Conservation (phyloP, 2,888 invertebrate species). For the Sesia apiformis region DNA sequence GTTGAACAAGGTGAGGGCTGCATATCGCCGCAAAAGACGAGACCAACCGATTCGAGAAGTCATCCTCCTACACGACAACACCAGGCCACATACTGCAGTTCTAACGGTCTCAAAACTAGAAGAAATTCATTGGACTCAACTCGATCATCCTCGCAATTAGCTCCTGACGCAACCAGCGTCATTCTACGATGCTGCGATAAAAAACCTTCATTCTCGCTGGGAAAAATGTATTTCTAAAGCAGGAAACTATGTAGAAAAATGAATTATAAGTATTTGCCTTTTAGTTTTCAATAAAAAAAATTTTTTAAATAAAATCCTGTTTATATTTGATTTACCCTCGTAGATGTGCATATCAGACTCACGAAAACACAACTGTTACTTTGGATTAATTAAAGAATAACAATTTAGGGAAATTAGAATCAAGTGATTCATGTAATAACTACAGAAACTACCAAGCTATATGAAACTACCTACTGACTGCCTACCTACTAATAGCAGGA, state of each 20-base stretch:
- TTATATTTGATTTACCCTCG: background rate
- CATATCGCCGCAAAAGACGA: background rate
- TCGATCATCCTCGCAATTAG: background rate
- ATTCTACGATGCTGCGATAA: background rate
- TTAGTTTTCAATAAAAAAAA: background rate
- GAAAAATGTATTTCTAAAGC: background rate
- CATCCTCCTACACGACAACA: too few relatives aligned
- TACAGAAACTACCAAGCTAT: too few relatives aligned
- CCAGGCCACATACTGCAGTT: too few relatives aligned
- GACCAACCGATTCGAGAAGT: too few relatives aligned
- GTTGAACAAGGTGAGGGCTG: background rate
- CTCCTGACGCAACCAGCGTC: background rate
- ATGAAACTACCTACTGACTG: background rate
- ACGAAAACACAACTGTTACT: too few relatives aligned
- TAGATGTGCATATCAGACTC: too few relatives aligned
- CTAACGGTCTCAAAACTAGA: too few relatives aligned
- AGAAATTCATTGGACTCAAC: background rate
- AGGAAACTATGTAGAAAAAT: background rate
- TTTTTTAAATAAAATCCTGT: background rate
- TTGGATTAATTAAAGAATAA: too few relatives aligned
- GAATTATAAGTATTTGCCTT: background rate
- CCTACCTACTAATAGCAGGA: slow-evolving; percentile 13
- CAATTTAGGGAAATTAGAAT: too few relatives aligned
- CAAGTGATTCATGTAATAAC: too few relatives aligned
- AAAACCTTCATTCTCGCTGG: background rate